Evolutionary conservation across 2,113 vertebrate species (phyloP).

Genomic region (Etheostoma cragini): DNA sequence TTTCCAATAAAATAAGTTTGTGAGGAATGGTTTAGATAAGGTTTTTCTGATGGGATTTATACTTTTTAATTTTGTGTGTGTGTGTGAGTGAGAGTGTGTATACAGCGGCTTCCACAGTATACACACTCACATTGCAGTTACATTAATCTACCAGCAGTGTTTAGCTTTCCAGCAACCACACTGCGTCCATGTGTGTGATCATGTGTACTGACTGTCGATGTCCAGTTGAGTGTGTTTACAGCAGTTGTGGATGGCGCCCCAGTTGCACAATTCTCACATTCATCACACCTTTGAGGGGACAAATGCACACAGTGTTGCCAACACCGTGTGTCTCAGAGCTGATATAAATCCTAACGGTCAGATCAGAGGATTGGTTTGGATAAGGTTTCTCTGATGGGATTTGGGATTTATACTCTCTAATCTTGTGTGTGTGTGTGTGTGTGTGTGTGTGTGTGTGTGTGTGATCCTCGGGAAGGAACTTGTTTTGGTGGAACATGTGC

Average conservation of each 20-base stretch:
- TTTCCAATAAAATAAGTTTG: conserved; percentile 51
- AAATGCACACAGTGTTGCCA: conserved; percentile 16
- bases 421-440: conserved; percentile 50
- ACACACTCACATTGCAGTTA: conserved; percentile 20
- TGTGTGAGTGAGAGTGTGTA: conserved; percentile 22
- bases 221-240: conserved; percentile 29
- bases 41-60: conserved; percentile 62
- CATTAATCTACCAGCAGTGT: conserved; percentile 24
- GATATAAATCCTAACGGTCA: conserved; percentile 40
- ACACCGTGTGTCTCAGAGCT: conserved; percentile 11
- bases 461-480: not conserved
- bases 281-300: conserved; percentile 17
- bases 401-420: conserved; percentile 64
- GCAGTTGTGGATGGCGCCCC: conserved; percentile 9
- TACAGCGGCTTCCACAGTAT: conserved; percentile 23
- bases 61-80: conserved; percentile 50
- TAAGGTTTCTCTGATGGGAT: conserved; percentile 62
- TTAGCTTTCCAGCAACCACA: conserved; percentile 10
- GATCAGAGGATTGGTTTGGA: conserved; percentile 59
- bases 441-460: conserved; percentile 33
- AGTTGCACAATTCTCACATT: conserved; percentile 26
- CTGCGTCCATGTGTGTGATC: conserved; percentile 10
- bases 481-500: too few species aligned
- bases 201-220: conserved; percentile 4
- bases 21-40: conserved; percentile 53